Conservation (phyloP, 2,113 vertebrate species). For the Lophura nycthemera region DNA sequence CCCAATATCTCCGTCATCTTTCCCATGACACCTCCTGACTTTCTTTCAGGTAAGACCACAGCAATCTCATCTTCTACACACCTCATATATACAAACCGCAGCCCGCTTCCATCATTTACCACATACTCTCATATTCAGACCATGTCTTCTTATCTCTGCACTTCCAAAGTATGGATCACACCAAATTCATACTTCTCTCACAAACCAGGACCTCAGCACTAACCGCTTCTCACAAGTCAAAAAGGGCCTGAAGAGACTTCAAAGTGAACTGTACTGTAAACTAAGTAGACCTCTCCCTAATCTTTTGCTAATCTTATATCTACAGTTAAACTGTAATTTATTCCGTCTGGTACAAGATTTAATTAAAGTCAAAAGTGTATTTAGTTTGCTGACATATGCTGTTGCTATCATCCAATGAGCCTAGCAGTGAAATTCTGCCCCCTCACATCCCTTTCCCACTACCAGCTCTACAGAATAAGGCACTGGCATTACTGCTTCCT, state of each 20-base stretch:
- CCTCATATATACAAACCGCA: background rate
- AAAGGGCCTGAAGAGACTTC: background rate
- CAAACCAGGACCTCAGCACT: background rate
- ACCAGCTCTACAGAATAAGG: background rate
- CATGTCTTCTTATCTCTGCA: background rate
- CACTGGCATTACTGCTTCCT: background rate
- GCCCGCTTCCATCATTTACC: background rate
- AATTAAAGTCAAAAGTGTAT: background rate
- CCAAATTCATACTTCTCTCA: background rate
- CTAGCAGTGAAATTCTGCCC: background rate
- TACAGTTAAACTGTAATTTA: slow-evolving; percentile 5
- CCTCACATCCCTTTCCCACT: rapidly evolving
- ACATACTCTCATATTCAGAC: background rate
- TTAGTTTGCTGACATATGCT: background rate
- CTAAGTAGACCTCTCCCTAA: background rate
- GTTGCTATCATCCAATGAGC: background rate
- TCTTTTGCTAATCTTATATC: background rate
- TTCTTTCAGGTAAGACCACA: background rate
- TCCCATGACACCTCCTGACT: background rate
- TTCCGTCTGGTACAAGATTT: background rate
- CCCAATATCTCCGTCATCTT: background rate
- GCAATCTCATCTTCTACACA: background rate
- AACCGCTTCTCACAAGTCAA: background rate
- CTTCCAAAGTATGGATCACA: background rate
- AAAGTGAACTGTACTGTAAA: background rate